Conservation (phyloP, 2,888 invertebrate genomes). For the Gortyna flavago region DNA sequence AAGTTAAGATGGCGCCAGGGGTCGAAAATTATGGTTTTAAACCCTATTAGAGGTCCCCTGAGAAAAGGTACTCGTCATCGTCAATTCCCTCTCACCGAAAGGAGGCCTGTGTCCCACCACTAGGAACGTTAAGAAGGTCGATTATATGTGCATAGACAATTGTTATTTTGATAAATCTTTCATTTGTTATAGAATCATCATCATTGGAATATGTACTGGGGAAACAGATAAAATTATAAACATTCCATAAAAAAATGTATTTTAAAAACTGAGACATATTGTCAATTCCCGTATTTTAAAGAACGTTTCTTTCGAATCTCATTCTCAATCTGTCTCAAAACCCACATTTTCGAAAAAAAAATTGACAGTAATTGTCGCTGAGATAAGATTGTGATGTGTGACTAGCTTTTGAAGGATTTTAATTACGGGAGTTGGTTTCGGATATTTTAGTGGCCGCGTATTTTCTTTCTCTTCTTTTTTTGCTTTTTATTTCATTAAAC, state of each 20-base stretch:
- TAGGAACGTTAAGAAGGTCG: too few relatives aligned
- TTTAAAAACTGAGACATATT: neutral
- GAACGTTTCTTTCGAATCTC: neutral
- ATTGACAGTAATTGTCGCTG: neutral
- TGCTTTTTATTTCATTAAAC: neutral
- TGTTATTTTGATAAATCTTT: too few relatives aligned
- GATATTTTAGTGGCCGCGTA: neutral
- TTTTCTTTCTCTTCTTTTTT: neutral
- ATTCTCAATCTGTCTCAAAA: neutral
- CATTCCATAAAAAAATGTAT: neutral
- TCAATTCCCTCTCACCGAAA: too few relatives aligned
- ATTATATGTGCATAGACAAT: too few relatives aligned
- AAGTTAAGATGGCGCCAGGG: conserved; percentile 8
- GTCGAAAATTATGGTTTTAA: conserved; percentile 11
- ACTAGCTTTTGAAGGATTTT: neutral
- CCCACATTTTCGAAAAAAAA: neutral
- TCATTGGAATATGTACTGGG: too few relatives aligned
- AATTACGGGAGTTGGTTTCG: neutral
- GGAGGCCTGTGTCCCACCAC: too few relatives aligned
- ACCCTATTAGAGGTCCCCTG: neutral
- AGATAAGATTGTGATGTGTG: neutral
- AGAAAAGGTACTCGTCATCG: conserved; percentile 1
- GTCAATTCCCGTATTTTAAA: neutral
- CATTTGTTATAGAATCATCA: too few relatives aligned
- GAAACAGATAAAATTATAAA: neutral